Conservation (phyloP, 2,888 invertebrate species). For the Lacanobia wlatinum region DNA sequence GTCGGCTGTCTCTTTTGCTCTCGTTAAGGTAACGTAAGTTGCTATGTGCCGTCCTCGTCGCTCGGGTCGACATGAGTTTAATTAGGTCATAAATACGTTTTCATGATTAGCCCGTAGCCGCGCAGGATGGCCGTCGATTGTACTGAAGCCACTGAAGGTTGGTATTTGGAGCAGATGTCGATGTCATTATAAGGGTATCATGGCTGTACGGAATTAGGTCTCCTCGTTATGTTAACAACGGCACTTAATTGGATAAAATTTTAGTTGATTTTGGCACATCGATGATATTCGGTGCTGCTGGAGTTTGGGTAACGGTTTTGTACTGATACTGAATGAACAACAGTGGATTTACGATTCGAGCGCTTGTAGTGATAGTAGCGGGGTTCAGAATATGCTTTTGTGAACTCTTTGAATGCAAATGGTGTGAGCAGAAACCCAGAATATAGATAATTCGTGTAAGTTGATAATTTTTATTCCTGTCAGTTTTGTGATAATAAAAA, state of each 20-base stretch:
- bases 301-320: background rate
- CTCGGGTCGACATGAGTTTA: slow-evolving; percentile 86
- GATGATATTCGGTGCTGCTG: slow-evolving; percentile 32
- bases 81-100: slow-evolving; percentile 91
- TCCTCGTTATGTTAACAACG: slow-evolving; percentile 70
- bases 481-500: no score
- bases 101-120: slow-evolving; percentile 84
- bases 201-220: slow-evolving; percentile 70
- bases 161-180: slow-evolving; percentile 80
- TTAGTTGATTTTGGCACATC: slow-evolving; percentile 57
- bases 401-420: background rate
- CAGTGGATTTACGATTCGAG: background rate
- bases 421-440: no score
- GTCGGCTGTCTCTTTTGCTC: slow-evolving; percentile 77
- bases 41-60: slow-evolving; percentile 72
- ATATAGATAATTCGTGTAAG: no score
- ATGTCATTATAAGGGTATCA: slow-evolving; percentile 74
- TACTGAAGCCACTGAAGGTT: slow-evolving; percentile 74
- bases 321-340: background rate
- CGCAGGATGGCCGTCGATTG: slow-evolving; percentile 70
- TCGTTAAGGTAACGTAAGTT: slow-evolving; percentile 26
- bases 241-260: slow-evolving; percentile 65
- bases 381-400: background rate
- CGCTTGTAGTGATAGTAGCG: background rate
- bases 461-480: no score